These are phyloP conservation scores for Cricetomys ansorgei DNA, from an alignment of 2,113 vertebrate species.

Conservation along the genomic window DNA sequence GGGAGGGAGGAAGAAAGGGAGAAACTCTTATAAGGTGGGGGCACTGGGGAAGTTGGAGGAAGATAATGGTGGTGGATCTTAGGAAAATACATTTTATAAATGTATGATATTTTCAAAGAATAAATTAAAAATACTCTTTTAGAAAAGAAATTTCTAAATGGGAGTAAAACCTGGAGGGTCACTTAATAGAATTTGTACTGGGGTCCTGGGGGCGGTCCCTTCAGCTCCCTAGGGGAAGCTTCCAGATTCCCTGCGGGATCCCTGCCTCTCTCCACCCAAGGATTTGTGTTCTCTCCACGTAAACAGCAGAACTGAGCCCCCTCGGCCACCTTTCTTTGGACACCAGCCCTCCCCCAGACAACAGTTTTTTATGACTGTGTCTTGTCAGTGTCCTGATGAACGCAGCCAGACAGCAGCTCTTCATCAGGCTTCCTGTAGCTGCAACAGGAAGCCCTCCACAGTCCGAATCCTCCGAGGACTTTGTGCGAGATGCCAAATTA, in stretches of 20 bases:
- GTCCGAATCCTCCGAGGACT: not conserved
- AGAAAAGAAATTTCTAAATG: not conserved
- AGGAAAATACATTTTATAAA: not conserved
- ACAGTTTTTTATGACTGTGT: not conserved
- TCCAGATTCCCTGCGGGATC: not conserved
- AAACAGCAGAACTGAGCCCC: not conserved
- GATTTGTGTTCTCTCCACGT: not conserved
- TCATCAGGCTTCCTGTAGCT: not conserved
- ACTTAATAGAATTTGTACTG: not conserved
- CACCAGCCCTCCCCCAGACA: not conserved
- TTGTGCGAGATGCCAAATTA: not conserved
- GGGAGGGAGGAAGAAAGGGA: no score
- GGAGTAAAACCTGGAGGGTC: not conserved
- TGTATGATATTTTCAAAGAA: not conserved
- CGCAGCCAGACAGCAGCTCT: not conserved
- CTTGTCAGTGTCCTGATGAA: not conserved
- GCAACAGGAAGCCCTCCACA: not conserved
- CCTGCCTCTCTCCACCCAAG: not conserved
- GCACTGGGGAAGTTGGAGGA: not conserved
- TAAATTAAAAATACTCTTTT: not conserved
- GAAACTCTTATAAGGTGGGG: no score
- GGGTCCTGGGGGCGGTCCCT: accelerated
- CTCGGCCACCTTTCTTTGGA: not conserved
- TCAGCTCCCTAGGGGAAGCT: not conserved
- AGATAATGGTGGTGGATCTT: no score